Evolutionary conservation across 2,888 invertebrate species (phyloP).

Genomic region (Argyresthia albistria): DNA sequence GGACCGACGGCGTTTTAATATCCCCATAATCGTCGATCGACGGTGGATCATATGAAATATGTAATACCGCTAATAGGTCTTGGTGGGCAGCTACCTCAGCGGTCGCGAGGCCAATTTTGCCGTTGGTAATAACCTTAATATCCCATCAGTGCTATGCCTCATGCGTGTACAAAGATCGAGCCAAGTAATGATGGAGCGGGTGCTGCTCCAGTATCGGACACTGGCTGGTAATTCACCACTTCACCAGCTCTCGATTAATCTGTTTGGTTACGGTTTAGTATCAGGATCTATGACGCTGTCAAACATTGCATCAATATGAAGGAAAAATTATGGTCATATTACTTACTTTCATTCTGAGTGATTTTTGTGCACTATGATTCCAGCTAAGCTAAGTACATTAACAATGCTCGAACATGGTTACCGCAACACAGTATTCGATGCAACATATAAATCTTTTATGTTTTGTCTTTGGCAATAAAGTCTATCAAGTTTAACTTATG

Average conservation of each 20-base stretch:
- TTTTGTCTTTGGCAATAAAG: too few relatives aligned
- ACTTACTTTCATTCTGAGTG: too few relatives aligned
- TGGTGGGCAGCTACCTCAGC: conserved; percentile 67
- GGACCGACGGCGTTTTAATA: conserved; percentile 59
- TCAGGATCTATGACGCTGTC: too few relatives aligned
- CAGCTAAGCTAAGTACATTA: too few relatives aligned
- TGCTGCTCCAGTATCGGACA: conserved; percentile 18
- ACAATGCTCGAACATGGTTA: too few relatives aligned
- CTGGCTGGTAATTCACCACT: conserved; percentile 24
- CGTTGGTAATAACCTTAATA: conserved; percentile 67
- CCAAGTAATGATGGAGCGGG: conserved; percentile 46
- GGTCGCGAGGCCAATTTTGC: conserved; percentile 64
- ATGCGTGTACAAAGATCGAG: conserved; percentile 60
- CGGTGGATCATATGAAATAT: conserved; percentile 63
- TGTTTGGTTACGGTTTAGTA: conserved; percentile 19
- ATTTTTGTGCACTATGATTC: too few relatives aligned
- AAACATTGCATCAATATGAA: too few relatives aligned
- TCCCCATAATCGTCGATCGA: conserved; percentile 61
- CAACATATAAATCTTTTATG: too few relatives aligned
- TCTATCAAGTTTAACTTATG: too few relatives aligned
- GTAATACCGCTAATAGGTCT: conserved; percentile 66
- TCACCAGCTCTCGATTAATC: conserved; percentile 40
- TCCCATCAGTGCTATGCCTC: conserved; percentile 55
- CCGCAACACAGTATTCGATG: too few relatives aligned
- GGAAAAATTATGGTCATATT: too few relatives aligned